Percentiles rank a stretch among this genome's conserved stretches.
Conservation (phyloP, 2,797 vertebrate genomes). For the Mus minutoides region DNA sequence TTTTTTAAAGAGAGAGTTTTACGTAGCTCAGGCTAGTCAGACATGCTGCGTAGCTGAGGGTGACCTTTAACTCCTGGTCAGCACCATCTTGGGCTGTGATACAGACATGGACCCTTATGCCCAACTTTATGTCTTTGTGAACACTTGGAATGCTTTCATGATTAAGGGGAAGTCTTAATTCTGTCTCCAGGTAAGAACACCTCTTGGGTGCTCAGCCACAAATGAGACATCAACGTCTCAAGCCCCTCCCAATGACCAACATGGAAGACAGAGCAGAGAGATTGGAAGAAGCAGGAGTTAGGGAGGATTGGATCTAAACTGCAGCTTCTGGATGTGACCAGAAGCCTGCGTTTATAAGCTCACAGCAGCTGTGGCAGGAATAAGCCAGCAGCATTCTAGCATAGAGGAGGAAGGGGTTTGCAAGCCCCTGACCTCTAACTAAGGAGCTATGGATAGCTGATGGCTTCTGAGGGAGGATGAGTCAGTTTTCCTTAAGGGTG, state of each 20-base stretch:
- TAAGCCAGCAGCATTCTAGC: neutral
- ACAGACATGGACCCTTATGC: neutral
- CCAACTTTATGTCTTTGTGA: neutral
- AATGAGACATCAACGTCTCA: neutral
- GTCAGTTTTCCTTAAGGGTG: neutral
- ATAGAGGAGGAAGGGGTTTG: neutral
- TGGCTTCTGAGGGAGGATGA: neutral
- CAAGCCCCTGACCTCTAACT: neutral
- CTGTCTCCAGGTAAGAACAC: slow-evolving; percentile 4
- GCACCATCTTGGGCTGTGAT: neutral
- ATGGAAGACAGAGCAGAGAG: neutral
- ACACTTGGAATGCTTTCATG: slow-evolving; percentile 1
- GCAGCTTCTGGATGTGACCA: neutral
- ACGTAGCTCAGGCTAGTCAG: neutral
- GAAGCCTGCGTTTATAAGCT: neutral
- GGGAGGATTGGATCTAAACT: neutral
- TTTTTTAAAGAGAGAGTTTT: neutral
- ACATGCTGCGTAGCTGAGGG: neutral
- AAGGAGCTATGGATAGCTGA: neutral
- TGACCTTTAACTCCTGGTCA: neutral
- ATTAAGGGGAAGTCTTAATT: neutral
- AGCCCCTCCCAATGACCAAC: neutral
- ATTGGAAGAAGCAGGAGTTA: neutral
- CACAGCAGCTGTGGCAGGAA: neutral
- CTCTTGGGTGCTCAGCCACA: neutral